Evolutionary conservation across 2,888 invertebrate genomes (phyloP).

Genomic region (Hydrotaea diabolus): DNA sequence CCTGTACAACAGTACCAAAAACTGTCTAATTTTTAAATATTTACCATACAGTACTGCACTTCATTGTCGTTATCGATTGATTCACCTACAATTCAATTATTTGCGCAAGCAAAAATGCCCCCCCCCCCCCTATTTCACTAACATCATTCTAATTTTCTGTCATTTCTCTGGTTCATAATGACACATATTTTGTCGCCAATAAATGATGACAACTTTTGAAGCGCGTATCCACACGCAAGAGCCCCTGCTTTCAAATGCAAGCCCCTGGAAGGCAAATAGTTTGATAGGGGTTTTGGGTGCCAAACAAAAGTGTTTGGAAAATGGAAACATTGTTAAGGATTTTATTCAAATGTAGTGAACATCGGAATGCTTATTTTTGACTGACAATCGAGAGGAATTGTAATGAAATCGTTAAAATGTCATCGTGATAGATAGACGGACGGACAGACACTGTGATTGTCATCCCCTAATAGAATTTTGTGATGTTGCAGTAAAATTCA

Average conservation of each 20-base stretch:
- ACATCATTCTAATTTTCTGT: conserved; percentile 5
- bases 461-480: background rate
- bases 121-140: background rate
- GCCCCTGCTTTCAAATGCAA: too few species aligned
- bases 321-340: conserved; percentile 44
- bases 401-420: background rate
- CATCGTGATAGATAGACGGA: background rate
- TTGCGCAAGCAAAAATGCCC: background rate
- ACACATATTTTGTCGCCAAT: conserved; percentile 55
- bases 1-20: too few species aligned
- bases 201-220: conserved; percentile 47
- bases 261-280: too few species aligned
- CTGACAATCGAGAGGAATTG: background rate
- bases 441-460: background rate
- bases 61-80: too few species aligned
- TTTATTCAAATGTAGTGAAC: background rate
- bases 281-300: too few species aligned
- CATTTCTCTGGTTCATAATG: conserved; percentile 57
- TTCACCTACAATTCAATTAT: background rate
- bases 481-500: background rate
- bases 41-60: too few species aligned
- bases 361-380: background rate
- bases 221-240: too few species aligned
- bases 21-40: too few species aligned
- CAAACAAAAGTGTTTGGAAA: background rate